These are phyloP conservation scores for Nebria ingens DNA, from an alignment of 1,140 invertebrate genomes.

Conservation along the genomic window DNA sequence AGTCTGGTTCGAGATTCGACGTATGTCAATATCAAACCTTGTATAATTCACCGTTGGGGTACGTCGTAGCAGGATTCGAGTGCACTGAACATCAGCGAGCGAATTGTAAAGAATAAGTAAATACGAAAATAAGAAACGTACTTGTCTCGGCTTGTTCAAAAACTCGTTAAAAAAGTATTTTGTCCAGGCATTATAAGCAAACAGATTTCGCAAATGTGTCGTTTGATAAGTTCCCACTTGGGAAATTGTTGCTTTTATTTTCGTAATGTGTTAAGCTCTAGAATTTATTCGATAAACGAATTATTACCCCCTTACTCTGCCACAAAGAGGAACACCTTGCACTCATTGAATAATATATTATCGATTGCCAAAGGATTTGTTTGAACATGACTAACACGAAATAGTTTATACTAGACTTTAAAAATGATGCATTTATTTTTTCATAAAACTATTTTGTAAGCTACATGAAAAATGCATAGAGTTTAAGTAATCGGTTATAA, in stretches of 20 bases:
- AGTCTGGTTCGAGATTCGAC: conserved; percentile 20
- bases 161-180: neutral
- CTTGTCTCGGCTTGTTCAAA: neutral
- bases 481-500: too few relatives aligned
- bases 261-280: neutral
- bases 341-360: too few relatives aligned
- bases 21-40: conserved; percentile 27
- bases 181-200: neutral
- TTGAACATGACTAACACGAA: too few relatives aligned
- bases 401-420: too few relatives aligned
- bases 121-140: neutral
- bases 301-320: too few relatives aligned
- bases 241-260: neutral
- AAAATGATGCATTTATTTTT: too few relatives aligned
- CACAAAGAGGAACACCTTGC: too few relatives aligned
- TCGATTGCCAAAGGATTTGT: too few relatives aligned
- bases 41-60: neutral
- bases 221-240: neutral
- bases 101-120: neutral
- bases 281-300: neutral
- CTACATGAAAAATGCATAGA: too few relatives aligned
- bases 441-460: too few relatives aligned
- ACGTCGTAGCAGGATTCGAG: neutral
- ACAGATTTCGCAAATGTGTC: neutral
- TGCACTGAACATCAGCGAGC: too few relatives aligned